Evolutionary conservation across 2,888 invertebrate genomes (phyloP), one percentile per base, ranked within the genome.

Genomic region (Eupithecia dodoneata): DNA sequence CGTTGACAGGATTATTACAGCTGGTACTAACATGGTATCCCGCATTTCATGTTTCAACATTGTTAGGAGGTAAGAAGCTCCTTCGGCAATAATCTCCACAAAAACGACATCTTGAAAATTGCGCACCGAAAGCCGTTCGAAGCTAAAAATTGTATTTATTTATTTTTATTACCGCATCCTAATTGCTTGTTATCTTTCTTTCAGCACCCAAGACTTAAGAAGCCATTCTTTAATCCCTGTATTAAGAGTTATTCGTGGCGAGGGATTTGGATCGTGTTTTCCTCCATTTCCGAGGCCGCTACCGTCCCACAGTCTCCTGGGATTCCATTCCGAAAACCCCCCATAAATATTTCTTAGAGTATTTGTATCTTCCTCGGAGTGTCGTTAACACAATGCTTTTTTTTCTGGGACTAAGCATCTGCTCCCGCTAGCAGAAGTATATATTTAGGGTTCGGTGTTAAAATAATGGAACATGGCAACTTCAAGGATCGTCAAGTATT

Each of bases 301-400:
- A 87, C 67, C 73, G 76, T 87, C 87, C 88, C 89, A 87, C 87
- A 86, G 85, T 90, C 93, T 92, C 89, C 85, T 81, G 91, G 93
- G 94, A 93, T 93, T 93, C 90, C 88, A 90, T 90, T 91, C 89
- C 91, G 92, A 94, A 94, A 94, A 94, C 93, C 94, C 94, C 91
- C 94, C 94, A 94, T 94, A 94, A 94, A 94, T 94, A 94, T 94
- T 94, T 94, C 94, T 94, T 93, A 93, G 90, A 92, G 93, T 93
- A 92, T 94, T 94, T 94, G 94, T 94, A 93, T 93, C 93, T 92
- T 93, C 94, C 94, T 93, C 87, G 90, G 94, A 93, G 94, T 91
- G 93, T 94, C 94, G 93, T 94, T 93, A 94, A 91, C 90, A 89
- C 91, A 90, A 89, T 91, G 92, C 87, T 91, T 93, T 91, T 93